A percentile compares a stretch with the other conserved stretches of the same genome.
Evolutionary conservation across 2,888 invertebrate genomes (phyloP).

Genomic region (Taphrorychus bicolor): DNA sequence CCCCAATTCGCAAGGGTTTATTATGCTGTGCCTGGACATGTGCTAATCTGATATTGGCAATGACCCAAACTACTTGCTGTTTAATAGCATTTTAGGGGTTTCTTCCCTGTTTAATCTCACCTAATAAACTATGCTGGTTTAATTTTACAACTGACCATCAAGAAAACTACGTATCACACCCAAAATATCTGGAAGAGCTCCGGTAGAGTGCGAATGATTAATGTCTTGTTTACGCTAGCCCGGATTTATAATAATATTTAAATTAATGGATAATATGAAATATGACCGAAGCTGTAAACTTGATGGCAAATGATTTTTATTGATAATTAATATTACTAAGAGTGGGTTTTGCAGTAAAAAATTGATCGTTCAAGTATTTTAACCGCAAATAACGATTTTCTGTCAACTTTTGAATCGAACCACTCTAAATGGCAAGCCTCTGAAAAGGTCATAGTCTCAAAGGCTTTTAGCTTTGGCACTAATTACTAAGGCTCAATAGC

Average conservation of each 20-base stretch:
- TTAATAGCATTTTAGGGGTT: no score
- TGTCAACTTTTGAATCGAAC: constrained; percentile 1
- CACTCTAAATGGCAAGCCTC: neutral
- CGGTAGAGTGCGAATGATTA: neutral
- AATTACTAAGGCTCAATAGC: no score
- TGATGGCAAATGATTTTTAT: neutral
- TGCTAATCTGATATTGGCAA: no score
- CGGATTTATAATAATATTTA: neutral
- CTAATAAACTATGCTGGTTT: no score
- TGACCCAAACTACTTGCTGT: no score
- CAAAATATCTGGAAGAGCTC: neutral
- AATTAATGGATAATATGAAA: neutral
- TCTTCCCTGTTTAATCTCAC: no score
- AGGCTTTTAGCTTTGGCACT: neutral
- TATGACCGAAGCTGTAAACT: neutral
- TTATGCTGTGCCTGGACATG: no score
- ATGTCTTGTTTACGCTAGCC: neutral
- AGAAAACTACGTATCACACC: neutral
- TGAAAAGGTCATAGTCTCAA: neutral
- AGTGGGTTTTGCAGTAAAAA: no score
- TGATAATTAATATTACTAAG: no score
- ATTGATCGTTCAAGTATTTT: neutral
- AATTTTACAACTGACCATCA: neutral
- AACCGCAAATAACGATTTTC: constrained; percentile 3
- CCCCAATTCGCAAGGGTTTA: no score